phyloP scores from a whole-genome alignment of 2,113 vertebrate genomes.

The Eptatretus burgeri region DNA sequence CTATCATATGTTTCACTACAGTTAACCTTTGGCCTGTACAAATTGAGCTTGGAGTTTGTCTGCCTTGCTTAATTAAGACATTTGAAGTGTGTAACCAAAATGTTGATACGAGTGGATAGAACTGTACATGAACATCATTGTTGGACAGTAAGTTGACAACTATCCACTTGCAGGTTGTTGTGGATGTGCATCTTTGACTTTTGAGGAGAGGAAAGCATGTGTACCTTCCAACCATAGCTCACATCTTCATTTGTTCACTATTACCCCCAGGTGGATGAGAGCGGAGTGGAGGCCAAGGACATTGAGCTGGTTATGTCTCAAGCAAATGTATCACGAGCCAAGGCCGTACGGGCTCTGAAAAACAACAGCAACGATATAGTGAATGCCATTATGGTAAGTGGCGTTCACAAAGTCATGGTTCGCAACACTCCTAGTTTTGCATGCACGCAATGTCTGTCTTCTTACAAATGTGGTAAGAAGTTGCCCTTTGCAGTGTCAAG shows the following conservation, averaged over 20 bases:
- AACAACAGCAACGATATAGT: conserved; percentile 97
- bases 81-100: too few relatives aligned
- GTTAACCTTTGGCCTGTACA: too few relatives aligned
- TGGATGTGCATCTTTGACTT: not conserved
- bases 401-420: too few relatives aligned
- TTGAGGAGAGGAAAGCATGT: not conserved
- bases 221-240: not conserved
- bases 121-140: too few relatives aligned
- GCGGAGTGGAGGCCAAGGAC: conserved; percentile 53
- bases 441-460: too few relatives aligned
- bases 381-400: conserved; percentile 70
- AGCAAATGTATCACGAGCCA: conserved; percentile 64
- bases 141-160: not conserved
- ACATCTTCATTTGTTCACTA: not conserved
- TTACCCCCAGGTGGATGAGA: conserved; percentile 37
- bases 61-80: too few relatives aligned
- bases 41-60: too few relatives aligned
- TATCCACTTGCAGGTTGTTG: not conserved
- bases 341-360: conserved; percentile 52
- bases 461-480: too few relatives aligned
- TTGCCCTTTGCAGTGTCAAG: too few relatives aligned
- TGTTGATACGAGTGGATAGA: too few relatives aligned
- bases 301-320: conserved; percentile 93
- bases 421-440: too few relatives aligned
- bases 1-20: too few relatives aligned